These are phyloP conservation scores for Eledona agricola DNA, from an alignment of 2,888 invertebrate species.

Conservation along the genomic window DNA sequence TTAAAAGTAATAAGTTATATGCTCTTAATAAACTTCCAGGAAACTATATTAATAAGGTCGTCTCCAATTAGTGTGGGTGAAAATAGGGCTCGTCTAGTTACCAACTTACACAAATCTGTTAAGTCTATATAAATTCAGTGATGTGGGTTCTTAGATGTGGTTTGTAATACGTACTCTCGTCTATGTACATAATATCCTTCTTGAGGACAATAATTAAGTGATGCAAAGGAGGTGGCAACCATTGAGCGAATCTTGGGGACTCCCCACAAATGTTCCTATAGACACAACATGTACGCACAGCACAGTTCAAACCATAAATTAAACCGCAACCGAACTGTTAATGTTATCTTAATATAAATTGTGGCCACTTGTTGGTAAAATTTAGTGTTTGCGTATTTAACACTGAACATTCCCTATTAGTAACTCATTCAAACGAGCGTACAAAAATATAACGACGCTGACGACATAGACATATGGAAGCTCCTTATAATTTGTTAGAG, in stretches of 20 bases:
- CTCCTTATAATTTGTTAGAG: too few relatives aligned
- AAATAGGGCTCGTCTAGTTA: constrained; percentile 18
- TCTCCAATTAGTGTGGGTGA: neutral
- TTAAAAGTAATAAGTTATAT: too few relatives aligned
- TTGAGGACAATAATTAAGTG: constrained; percentile 24
- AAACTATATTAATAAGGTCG: constrained; percentile 1
- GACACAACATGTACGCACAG: constrained; percentile 1
- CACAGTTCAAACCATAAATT: constrained; percentile 12
- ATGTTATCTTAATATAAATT: constrained; percentile 28
- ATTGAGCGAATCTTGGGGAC: neutral
- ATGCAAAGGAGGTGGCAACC: constrained; percentile 9
- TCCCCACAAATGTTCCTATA: constrained; percentile 8
- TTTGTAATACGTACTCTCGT: constrained; percentile 8
- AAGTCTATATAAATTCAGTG: constrained; percentile 14
- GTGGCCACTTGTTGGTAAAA: constrained; percentile 25
- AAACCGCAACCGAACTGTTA: constrained; percentile 15
- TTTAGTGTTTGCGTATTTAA: constrained; percentile 8
- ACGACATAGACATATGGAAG: too few relatives aligned
- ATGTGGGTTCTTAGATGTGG: constrained; percentile 25
- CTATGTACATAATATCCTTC: constrained; percentile 17
- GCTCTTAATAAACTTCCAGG: too few relatives aligned
- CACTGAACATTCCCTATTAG: constrained; percentile 10
- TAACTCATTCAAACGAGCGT: too few relatives aligned
- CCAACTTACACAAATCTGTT: constrained; percentile 15
- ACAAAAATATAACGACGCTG: too few relatives aligned